phyloP scores from a whole-genome alignment of 2,113 vertebrate species.

The Trematocara marginatum region DNA sequence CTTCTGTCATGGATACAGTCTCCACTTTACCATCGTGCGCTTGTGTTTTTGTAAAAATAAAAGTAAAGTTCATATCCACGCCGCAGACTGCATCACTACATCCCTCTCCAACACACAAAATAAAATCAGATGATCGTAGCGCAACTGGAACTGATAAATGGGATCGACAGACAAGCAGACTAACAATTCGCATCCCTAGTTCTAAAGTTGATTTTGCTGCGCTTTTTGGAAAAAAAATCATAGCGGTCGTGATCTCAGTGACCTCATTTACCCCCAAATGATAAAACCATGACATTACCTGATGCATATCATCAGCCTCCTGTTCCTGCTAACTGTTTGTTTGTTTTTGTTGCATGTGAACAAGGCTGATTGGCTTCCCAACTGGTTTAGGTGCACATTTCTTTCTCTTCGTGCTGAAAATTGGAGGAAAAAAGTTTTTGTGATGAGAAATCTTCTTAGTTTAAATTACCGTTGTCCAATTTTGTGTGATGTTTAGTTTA shows the following conservation, averaged over 20 bases:
- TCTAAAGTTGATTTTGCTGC: neutral
- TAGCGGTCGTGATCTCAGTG: neutral
- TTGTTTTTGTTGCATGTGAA: neutral
- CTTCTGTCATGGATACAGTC: neutral
- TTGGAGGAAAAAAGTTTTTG: neutral
- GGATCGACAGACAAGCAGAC: neutral
- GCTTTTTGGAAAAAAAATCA: neutral
- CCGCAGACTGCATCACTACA: fast-evolving
- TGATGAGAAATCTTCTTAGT: neutral
- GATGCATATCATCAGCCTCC: neutral
- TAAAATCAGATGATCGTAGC: neutral
- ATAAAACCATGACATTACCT: neutral
- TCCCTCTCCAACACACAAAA: neutral
- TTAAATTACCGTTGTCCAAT: fast-evolving
- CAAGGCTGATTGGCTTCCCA: fast-evolving
- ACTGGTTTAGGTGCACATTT: neutral
- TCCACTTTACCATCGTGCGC: neutral
- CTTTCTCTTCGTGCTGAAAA: neutral
- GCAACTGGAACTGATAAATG: neutral
- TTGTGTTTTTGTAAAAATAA: neutral
- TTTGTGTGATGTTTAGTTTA: neutral
- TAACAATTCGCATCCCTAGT: neutral
- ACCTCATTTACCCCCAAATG: neutral
- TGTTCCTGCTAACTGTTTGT: neutral
- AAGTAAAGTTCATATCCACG: neutral